Conservation (phyloP, 2,113 vertebrate species). For the Oncorhynchus nerka region DNA sequence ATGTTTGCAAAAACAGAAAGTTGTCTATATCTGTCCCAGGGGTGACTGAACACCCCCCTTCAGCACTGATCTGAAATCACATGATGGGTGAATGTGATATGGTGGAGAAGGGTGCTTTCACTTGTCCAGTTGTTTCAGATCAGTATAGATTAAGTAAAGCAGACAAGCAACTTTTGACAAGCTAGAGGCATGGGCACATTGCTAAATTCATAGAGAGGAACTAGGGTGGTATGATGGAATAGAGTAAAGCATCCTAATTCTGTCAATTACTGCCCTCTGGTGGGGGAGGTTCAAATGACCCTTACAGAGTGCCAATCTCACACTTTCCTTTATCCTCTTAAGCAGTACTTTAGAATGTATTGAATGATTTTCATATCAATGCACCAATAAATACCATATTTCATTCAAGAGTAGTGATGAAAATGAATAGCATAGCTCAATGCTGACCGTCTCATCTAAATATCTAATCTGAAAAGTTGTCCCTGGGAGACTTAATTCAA, state of each 20-base stretch:
- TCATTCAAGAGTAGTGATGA: neutral
- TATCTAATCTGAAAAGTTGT: neutral
- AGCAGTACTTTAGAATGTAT: too few relatives aligned
- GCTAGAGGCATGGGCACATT: neutral
- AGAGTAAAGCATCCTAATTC: slow-evolving; percentile 33
- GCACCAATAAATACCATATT: neutral
- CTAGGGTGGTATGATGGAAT: slow-evolving; percentile 2
- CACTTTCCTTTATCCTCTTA: neutral
- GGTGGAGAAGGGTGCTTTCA: slow-evolving; percentile 1
- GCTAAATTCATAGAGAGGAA: neutral
- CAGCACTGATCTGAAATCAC: neutral
- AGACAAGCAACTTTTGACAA: neutral
- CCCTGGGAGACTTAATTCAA: slow-evolving; percentile 11
- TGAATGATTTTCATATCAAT: too few relatives aligned
- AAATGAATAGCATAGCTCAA: neutral
- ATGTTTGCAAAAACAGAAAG: too few relatives aligned
- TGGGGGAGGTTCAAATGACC: slow-evolving; percentile 48
- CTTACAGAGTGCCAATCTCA: slow-evolving; percentile 27
- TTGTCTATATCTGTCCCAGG: too few relatives aligned
- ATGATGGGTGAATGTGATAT: neutral
- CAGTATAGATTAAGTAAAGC: neutral
- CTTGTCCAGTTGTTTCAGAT: neutral
- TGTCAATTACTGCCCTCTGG: slow-evolving; percentile 61
- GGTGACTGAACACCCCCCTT: too few relatives aligned
- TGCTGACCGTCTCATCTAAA: neutral